Evolutionary conservation across 2,113 vertebrate species (phyloP).

Genomic region (Diphyllodes magnificus): DNA sequence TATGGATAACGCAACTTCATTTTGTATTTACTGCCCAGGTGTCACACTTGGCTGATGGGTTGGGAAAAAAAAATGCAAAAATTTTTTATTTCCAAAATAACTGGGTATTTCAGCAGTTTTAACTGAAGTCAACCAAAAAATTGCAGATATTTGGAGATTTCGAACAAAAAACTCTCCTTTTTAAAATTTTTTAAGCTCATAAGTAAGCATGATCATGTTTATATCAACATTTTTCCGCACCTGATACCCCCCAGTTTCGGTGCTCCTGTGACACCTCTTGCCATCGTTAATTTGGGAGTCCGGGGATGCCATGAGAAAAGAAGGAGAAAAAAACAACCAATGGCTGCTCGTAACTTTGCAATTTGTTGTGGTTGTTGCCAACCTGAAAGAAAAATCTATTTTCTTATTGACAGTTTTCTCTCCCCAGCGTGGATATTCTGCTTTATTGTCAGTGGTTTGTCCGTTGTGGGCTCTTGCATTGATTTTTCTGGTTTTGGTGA

Average conservation of each 20-base stretch:
- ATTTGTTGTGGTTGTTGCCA: constrained; percentile 9
- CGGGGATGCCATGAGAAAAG: not conserved
- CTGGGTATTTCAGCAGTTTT: not conserved
- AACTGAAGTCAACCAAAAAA: not conserved
- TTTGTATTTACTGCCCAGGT: not conserved
- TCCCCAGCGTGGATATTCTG: not conserved
- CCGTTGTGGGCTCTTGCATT: not conserved
- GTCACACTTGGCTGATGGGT: not conserved
- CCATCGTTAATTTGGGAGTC: not conserved
- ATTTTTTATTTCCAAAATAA: not conserved
- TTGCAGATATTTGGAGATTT: not conserved
- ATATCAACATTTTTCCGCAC: not conserved
- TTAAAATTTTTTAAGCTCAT: not conserved
- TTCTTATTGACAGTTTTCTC: not conserved
- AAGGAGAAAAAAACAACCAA: not conserved
- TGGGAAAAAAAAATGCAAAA: too few species aligned
- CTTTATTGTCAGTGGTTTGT: not conserved
- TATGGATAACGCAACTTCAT: fast-evolving
- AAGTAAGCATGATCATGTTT: not conserved
- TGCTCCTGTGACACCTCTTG: not conserved
- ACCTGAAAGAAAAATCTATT: constrained; percentile 22
- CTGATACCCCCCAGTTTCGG: not conserved
- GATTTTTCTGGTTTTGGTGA: not conserved
- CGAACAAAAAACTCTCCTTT: not conserved
- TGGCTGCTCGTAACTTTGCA: not conserved